Base-by-base conservation (phyloP, 1,140 invertebrate species). In the Akabosia matsudoensis region DNA sequence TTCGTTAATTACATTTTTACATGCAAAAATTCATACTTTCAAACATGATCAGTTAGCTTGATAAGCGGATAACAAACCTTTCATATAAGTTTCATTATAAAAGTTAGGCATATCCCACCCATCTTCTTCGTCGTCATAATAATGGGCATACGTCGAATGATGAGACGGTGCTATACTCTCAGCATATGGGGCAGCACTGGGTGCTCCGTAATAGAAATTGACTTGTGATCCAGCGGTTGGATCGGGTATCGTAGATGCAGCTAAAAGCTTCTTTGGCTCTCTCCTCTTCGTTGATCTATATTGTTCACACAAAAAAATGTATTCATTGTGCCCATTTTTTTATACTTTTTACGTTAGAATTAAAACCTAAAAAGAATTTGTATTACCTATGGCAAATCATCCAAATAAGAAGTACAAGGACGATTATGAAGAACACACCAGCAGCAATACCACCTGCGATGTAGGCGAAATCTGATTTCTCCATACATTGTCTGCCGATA, bases 61-160 rank as follows among this genome's bases (percentile, higher is more conserved):
- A n/a, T n/a, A n/a, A n/a, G n/a, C n/a, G n/a, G n/a, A n/a, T n/a
- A n/a, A n/a, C 37, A 82, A 83, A 90, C 89, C 89, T 88, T 96
- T 97, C 93, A 96, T 96, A 82, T 96, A 97, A 22, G 94, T 96
- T 86, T 97, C 95, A 85, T 97, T 97, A 85, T 97, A 97, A 84
- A 97, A 97, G 85, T 97, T 97, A 0, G 95, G 95, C 95, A 97
- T 97, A 83, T 97, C 95, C 94, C 95, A 97, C 16, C 94, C 95
- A 80, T 96, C 94, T 83, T 97, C 95, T 83, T 97, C 95, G 80
- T 95, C 93, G 84, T 94, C 93, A 82, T 97, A 97, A 84, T 97
- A 97, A 84, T 97, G 95, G 22, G 95, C 95, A 83, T 97, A 97
- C 0, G 94, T 96, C 45, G 93, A 96, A 83, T 97, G 95, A 78